phyloP scores from a whole-genome alignment of 30 jellyfish, hydroid and myxozoan genomes.

The Calvadosia cruxmelitensis region DNA sequence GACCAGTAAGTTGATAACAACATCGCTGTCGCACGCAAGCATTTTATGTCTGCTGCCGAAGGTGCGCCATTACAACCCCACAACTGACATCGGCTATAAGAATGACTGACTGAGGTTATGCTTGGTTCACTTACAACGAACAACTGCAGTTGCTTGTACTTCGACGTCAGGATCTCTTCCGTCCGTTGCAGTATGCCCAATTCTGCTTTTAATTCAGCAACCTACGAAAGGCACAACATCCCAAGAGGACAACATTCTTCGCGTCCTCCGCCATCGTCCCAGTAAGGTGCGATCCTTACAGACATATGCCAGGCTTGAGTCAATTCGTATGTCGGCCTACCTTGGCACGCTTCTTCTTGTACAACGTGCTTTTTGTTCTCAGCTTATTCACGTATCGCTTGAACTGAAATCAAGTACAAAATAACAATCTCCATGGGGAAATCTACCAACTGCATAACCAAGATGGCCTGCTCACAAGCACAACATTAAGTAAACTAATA shows the following conservation, averaged over 20 bases:
- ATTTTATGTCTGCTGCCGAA: too few species aligned
- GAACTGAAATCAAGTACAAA: conserved; percentile 35
- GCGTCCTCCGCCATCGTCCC: too few species aligned
- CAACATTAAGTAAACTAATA: background rate
- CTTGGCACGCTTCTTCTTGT: conserved; percentile 92
- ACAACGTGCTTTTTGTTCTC: conserved; percentile 73
- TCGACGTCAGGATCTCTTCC: conserved; percentile 56
- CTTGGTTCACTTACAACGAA: conserved; percentile 36
- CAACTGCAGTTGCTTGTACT: conserved; percentile 65
- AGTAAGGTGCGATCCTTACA: too few species aligned
- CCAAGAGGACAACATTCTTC: too few species aligned
- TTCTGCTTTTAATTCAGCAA: conserved; percentile 92
- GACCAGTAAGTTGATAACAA: too few species aligned
- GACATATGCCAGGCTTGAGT: background rate
- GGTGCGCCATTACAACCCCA: too few species aligned
- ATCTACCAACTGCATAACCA: too few species aligned
- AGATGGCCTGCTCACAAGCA: background rate
- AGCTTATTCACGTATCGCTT: conserved; percentile 89
- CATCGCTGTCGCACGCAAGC: too few species aligned
- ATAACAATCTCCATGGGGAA: background rate
- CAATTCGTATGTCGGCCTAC: too few species aligned
- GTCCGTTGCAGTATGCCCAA: conserved; percentile 84
- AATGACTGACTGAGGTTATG: background rate
- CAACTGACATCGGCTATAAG: too few species aligned
- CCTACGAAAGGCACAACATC: conserved; percentile 22